Evolutionary conservation across 2,113 vertebrate genomes (phyloP).

Genomic region (Xiphophorus maculatus): DNA sequence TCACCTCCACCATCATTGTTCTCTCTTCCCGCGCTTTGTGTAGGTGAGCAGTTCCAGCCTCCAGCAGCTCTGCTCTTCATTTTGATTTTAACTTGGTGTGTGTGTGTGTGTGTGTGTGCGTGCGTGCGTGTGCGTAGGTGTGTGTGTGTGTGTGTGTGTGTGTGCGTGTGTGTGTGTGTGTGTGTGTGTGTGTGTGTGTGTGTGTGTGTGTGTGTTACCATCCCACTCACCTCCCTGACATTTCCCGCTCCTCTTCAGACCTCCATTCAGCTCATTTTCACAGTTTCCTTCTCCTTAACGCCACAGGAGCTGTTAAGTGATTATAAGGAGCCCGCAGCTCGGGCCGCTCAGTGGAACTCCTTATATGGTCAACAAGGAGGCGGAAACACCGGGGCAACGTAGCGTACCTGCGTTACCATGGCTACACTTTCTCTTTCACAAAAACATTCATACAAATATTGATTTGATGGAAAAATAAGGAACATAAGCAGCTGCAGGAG

Average conservation of each 20-base stretch:
- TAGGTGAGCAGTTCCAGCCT: slow-evolving; percentile 23
- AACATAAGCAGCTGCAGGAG: no score
- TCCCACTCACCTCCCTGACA: slow-evolving; percentile 31
- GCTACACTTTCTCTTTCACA: slow-evolving; percentile 1
- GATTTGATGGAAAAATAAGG: not conserved
- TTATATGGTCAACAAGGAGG: not conserved
- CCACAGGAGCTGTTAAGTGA: not conserved
- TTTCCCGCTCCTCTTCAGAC: slow-evolving; percentile 30
- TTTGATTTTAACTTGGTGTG: slow-evolving; percentile 8
- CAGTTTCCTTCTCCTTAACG: slow-evolving; percentile 12
- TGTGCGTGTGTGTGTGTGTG: no score
- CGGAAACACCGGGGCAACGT: not conserved
- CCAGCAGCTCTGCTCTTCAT: slow-evolving; percentile 3
- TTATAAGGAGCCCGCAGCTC: slow-evolving; percentile 13
- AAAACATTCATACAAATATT: not conserved
- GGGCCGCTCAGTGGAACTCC: not conserved
- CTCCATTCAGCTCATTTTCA: slow-evolving; percentile 8
- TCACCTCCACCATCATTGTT: not conserved
- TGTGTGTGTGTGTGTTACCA: slow-evolving; percentile 9
- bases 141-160: slow-evolving; percentile 6
- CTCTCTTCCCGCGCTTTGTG: not conserved
- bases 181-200: slow-evolving; percentile 1
- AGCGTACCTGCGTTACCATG: not conserved
- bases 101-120: not conserved
- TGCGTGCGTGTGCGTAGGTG: no score